Percentiles rank a stretch among this genome's conserved stretches.
Conservation (phyloP, 2,797 vertebrate genomes). For the Pseudomugil tenellus region DNA sequence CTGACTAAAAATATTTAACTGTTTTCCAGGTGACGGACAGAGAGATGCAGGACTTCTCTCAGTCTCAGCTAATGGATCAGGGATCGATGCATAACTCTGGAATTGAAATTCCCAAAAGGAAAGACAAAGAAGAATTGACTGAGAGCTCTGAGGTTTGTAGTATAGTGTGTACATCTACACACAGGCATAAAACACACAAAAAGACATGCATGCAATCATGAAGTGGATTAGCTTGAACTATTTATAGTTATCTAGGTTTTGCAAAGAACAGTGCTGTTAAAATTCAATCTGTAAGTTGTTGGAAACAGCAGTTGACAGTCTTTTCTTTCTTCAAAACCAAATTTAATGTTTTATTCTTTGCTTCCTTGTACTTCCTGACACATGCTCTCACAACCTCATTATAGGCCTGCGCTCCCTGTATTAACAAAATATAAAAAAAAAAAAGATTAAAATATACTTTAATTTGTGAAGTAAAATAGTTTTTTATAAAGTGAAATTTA, state of each 20-base stretch:
- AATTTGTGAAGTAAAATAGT: background rate
- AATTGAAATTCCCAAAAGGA: constrained; percentile 83
- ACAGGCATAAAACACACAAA: background rate
- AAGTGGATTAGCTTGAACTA: background rate
- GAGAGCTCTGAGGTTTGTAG: constrained; percentile 86
- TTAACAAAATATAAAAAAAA: background rate
- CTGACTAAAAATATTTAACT: background rate
- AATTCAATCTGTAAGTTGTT: background rate
- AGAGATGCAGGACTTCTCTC: constrained; percentile 86
- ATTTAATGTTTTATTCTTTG: background rate
- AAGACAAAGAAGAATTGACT: constrained; percentile 84
- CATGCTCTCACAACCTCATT: background rate
- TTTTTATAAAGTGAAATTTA: background rate
- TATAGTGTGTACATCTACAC: background rate
- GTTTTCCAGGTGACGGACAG: constrained; percentile 82
- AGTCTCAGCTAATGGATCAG: constrained; percentile 80
- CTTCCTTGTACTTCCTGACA: background rate
- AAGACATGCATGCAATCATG: background rate
- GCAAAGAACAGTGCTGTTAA: background rate
- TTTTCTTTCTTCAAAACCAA: background rate
- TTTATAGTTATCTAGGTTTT: background rate
- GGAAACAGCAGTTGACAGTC: background rate
- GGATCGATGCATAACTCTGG: constrained; percentile 78
- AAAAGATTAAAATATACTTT: background rate
- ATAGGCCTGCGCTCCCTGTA: no score